These are phyloP conservation scores for Lepas anatifera DNA, from an alignment of 2,888 invertebrate species.

Conservation along the genomic window DNA sequence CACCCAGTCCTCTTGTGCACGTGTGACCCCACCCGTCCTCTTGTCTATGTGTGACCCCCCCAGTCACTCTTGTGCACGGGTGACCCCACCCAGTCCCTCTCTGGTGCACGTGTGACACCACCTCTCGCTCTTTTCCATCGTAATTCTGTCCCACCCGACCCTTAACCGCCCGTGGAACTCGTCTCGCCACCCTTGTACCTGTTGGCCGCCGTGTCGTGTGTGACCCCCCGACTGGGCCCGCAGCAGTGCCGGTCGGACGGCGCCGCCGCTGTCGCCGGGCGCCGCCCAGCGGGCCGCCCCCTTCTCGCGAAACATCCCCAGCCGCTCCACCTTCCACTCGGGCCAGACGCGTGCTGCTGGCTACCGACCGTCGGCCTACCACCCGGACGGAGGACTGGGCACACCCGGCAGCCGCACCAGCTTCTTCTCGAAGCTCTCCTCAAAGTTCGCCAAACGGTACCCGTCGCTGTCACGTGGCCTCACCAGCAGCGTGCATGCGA, in stretches of 20 bases:
- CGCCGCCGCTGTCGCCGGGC: conserved; percentile 5
- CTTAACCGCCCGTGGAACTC: no score
- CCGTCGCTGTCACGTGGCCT: conserved; percentile 34
- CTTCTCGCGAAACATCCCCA: conserved; percentile 88
- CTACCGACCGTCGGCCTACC: background rate
- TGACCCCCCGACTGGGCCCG: no score
- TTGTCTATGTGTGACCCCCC: no score
- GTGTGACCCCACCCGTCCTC: no score
- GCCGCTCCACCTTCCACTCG: conserved; percentile 93
- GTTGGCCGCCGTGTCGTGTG: background rate
- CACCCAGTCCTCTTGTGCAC: no score
- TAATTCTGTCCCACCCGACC: no score
- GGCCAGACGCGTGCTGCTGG: conserved; percentile 46
- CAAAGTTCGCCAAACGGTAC: conserved; percentile 95
- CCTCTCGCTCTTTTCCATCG: no score
- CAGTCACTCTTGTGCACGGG: no score
- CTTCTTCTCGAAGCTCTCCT: conserved; percentile 97
- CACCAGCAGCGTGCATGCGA: no score
- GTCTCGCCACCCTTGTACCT: no score
- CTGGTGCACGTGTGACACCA: no score
- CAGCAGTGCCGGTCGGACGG: conserved; percentile 7
- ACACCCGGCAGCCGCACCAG: conserved; percentile 44
- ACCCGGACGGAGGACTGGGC: conserved; percentile 24
- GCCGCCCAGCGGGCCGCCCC: conserved; percentile 37
- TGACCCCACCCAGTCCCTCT: no score